phyloP scores from a whole-genome alignment of 2,797 vertebrate genomes.

The Chelmon rostratus region DNA sequence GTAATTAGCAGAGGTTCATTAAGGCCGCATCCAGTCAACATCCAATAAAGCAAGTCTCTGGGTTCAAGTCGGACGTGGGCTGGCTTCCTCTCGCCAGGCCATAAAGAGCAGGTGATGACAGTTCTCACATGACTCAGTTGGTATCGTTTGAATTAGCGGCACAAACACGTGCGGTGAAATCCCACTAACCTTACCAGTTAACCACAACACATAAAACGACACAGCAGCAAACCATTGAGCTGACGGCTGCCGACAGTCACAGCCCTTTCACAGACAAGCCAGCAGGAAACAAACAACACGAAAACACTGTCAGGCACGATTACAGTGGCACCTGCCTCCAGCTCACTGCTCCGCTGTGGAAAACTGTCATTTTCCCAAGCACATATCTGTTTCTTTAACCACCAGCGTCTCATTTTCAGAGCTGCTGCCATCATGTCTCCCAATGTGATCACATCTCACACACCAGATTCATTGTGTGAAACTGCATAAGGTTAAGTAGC shows the following conservation, averaged over 20 bases:
- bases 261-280: constrained; percentile 38
- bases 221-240: constrained; percentile 39
- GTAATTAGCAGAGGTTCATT: constrained; percentile 64
- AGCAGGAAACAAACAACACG: constrained; percentile 49
- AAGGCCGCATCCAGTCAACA: constrained; percentile 47
- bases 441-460: constrained; percentile 5
- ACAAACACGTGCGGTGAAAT: constrained; percentile 50
- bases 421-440: constrained; percentile 18
- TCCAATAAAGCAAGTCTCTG: constrained; percentile 55
- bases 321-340: constrained; percentile 12
- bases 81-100: constrained; percentile 38
- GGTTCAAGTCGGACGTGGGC: constrained; percentile 31
- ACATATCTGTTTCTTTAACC: constrained; percentile 15
- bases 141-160: constrained; percentile 33
- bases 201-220: constrained; percentile 46
- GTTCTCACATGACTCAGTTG: constrained; percentile 27
- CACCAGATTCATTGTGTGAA: background rate
- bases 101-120: constrained; percentile 58
- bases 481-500: no score
- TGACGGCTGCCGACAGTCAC: constrained; percentile 52
- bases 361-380: constrained; percentile 19
- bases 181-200: constrained; percentile 31
- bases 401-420: constrained; percentile 7
- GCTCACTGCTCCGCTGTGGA: background rate
- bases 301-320: constrained; percentile 46